Percentiles rank a stretch among this genome's conserved stretches.
phyloP scores from a whole-genome alignment of 2,113 vertebrate genomes.

The Hippopotamus amphibius region DNA sequence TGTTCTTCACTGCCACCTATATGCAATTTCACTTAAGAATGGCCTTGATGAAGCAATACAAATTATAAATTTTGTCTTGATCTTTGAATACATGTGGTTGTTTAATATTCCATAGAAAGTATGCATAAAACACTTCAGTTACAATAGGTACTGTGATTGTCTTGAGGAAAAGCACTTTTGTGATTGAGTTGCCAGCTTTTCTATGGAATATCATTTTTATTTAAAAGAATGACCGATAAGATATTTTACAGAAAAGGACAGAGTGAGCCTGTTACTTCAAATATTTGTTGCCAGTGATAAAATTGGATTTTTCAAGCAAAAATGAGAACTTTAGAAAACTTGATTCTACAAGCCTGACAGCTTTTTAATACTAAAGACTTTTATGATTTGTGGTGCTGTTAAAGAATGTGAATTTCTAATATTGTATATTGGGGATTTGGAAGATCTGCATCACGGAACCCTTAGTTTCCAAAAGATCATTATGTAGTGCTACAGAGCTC shows the following conservation, averaged over 20 bases:
- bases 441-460: background rate
- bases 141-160: background rate
- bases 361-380: background rate
- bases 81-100: background rate
- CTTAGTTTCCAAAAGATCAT: background rate
- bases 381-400: background rate
- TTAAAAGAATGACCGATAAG: slow-evolving; percentile 29
- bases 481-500: background rate
- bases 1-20: background rate
- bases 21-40: background rate
- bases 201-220: slow-evolving; percentile 13
- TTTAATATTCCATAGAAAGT: background rate
- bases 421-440: background rate
- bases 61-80: slow-evolving; percentile 19
- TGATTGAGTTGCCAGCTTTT: slow-evolving; percentile 30
- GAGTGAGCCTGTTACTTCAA: slow-evolving; percentile 19
- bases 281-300: slow-evolving; percentile 37
- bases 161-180: background rate
- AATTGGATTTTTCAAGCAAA: slow-evolving; percentile 49
- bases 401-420: slow-evolving; percentile 31
- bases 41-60: background rate
- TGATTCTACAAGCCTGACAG: background rate
- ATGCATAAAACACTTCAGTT: background rate
- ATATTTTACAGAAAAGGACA: slow-evolving; percentile 19
- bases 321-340: slow-evolving; percentile 46